Evolutionary conservation across 1,140 invertebrate species (phyloP).

Genomic region (fruit fly (Drosophila melanogaster)): Release_6_plus_ISO1_MT NT_037436.4:3537501-3538000

Average conservation of each 20-base stretch:
- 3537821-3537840: conserved; percentile 29
- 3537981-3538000: conserved; percentile 6
- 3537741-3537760: conserved; percentile 19
- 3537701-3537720: conserved; percentile 77
- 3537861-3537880: conserved; percentile 6
- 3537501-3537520: too few relatives aligned
- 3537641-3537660: conserved; percentile 59
- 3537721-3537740: conserved; percentile 59
- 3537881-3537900: conserved; percentile 27
- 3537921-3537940: conserved; percentile 18
- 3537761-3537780: conserved; percentile 71
- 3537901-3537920: conserved; percentile 1
- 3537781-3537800: conserved; percentile 67
- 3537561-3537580: background rate
- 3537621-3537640: conserved; percentile 48
- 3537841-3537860: conserved; percentile 11
- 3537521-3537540: too few relatives aligned
- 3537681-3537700: conserved; percentile 35
- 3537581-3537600: conserved; percentile 1
- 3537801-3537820: conserved; percentile 69
- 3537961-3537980: conserved; percentile 25
- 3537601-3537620: conserved; percentile 1
- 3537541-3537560: too few relatives aligned
- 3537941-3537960: conserved; percentile 10
- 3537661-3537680: conserved; percentile 62